Conservation (phyloP, 2,888 invertebrate genomes). For the Odontomyia ornata region DNA sequence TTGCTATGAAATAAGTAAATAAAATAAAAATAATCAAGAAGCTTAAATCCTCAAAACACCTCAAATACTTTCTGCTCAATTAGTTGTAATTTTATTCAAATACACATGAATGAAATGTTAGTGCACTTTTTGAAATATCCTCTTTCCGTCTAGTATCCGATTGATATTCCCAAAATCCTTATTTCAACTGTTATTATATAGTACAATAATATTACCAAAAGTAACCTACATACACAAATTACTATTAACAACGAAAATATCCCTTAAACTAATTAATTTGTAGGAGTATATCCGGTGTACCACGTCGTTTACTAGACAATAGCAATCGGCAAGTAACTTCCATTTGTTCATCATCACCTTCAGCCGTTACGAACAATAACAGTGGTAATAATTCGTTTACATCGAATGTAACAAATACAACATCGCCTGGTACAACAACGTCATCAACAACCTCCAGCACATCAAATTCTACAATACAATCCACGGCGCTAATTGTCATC, state of each 20-base stretch:
- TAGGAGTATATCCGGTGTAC: constrained; percentile 64
- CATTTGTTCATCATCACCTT: constrained; percentile 54
- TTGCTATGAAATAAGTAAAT: too few relatives aligned
- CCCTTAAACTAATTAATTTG: constrained; percentile 31
- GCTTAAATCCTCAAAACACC: too few relatives aligned
- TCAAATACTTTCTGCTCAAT: too few relatives aligned
- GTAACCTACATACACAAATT: background rate
- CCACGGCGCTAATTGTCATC: constrained; percentile 39
- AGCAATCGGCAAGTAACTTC: constrained; percentile 59
- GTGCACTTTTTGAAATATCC: constrained; percentile 2
- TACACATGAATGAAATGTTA: background rate
- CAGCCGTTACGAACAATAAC: constrained; percentile 57
- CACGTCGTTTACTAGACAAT: constrained; percentile 63
- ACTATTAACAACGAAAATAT: constrained; percentile 7
- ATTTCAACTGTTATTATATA: background rate
- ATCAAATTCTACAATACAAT: constrained; percentile 10
- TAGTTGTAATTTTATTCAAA: too few relatives aligned
- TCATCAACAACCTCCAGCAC: constrained; percentile 42
- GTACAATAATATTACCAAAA: too few relatives aligned
- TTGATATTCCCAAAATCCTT: background rate
- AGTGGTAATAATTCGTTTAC: constrained; percentile 53
- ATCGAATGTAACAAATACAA: constrained; percentile 60
- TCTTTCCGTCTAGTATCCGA: background rate
- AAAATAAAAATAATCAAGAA: too few relatives aligned
- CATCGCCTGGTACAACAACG: constrained; percentile 58